Percentiles rank a stretch among this genome's conserved stretches.
Conservation (phyloP, 1,140 invertebrate genomes). For the Zaprionus vittiger region DNA sequence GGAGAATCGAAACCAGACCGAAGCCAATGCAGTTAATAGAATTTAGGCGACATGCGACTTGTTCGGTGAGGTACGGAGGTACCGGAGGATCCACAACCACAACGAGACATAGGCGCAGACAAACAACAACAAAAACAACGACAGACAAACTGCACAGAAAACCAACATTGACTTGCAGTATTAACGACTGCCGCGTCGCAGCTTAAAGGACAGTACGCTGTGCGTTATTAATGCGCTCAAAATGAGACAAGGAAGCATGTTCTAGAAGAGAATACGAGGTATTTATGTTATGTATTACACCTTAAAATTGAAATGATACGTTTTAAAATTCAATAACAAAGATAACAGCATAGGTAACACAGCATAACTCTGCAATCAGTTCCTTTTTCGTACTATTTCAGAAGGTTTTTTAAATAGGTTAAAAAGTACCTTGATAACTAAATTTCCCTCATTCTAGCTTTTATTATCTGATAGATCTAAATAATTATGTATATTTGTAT, state of each 20-base stretch:
- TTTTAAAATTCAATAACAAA: too few relatives aligned
- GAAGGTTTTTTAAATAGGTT: too few relatives aligned
- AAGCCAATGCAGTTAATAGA: constrained; percentile 53
- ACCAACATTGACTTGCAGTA: constrained; percentile 53
- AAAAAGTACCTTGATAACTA: too few relatives aligned
- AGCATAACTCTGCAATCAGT: too few relatives aligned
- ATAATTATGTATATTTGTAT: too few relatives aligned
- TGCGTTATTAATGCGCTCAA: background rate
- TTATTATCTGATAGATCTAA: too few relatives aligned
- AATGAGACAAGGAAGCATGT: background rate
- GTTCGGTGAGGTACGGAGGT: constrained; percentile 5
- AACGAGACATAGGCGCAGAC: constrained; percentile 33
- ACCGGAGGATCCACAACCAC: constrained; percentile 1
- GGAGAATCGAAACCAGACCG: constrained; percentile 11
- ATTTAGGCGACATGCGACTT: constrained; percentile 40
- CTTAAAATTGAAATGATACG: too few relatives aligned
- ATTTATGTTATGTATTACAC: too few relatives aligned
- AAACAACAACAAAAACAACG: constrained; percentile 18
- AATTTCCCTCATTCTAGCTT: too few relatives aligned
- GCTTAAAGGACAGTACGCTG: constrained; percentile 28
- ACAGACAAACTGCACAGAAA: constrained; percentile 9
- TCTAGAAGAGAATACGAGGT: background rate
- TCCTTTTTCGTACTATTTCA: too few relatives aligned
- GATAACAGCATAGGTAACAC: too few relatives aligned
- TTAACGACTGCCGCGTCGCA: constrained; percentile 26